Conservation (phyloP, 2,113 vertebrate species). For the Hyperopisus bebe region DNA sequence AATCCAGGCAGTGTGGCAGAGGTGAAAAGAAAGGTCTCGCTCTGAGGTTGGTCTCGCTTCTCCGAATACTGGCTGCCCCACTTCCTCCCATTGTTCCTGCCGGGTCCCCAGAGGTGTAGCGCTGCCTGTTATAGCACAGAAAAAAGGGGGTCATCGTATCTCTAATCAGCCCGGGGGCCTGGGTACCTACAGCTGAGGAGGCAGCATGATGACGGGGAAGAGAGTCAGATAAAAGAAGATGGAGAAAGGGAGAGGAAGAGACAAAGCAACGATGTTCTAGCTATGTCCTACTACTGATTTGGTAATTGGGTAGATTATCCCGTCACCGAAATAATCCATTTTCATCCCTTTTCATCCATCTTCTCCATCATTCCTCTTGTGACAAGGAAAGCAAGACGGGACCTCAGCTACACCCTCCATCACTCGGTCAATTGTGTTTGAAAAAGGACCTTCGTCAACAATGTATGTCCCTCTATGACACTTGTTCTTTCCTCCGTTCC, state of each 20-base stretch:
- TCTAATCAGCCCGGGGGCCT: conserved; percentile 12
- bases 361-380: neutral
- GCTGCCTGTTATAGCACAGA: conserved; percentile 15
- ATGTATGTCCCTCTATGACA: neutral
- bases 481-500: neutral
- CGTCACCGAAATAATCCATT: neutral
- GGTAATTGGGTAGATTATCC: neutral
- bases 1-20: conserved; percentile 4
- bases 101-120: neutral
- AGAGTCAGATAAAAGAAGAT: neutral
- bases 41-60: neutral
- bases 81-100: conserved; percentile 16
- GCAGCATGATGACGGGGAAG: neutral
- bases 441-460: neutral
- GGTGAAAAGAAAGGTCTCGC: neutral
- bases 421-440: neutral
- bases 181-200: neutral
- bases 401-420: neutral
- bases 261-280: neutral
- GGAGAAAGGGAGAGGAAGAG: neutral
- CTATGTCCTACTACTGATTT: neutral
- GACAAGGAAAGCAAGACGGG: neutral
- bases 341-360: neutral
- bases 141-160: conserved; percentile 19
- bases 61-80: conserved; percentile 9